A percentile compares a stretch with the other conserved stretches of the same genome.
phyloP scores from a whole-genome alignment of 2,888 invertebrate species.

The Phyllotreta cruciferae region DNA sequence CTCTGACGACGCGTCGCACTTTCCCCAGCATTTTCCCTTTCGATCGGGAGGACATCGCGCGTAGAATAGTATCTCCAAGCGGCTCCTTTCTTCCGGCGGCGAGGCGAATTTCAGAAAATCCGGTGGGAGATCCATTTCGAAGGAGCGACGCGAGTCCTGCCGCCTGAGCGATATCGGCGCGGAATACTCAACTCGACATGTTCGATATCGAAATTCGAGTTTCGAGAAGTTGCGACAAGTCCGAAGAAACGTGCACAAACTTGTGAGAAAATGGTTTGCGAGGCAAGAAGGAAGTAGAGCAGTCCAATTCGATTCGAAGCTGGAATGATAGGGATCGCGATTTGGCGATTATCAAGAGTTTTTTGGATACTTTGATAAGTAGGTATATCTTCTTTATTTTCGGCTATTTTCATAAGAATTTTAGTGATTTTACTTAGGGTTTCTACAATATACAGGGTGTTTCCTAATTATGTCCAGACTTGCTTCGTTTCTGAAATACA shows the following conservation, averaged over 20 bases:
- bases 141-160: slow-evolving; percentile 38
- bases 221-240: slow-evolving; percentile 36
- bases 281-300: background rate
- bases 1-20: slow-evolving; percentile 39
- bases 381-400: too few species aligned
- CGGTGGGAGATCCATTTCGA: slow-evolving; percentile 39
- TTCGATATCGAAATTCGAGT: slow-evolving; percentile 18
- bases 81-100: slow-evolving; percentile 28
- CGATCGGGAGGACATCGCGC: slow-evolving; percentile 41
- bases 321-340: too few species aligned
- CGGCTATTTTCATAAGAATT: too few species aligned
- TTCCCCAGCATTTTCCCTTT: slow-evolving; percentile 41
- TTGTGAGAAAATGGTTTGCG: background rate
- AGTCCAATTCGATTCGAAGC: too few species aligned
- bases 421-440: too few species aligned
- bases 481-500: too few species aligned
- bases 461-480: too few species aligned
- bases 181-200: slow-evolving; percentile 29
- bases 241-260: slow-evolving; percentile 14
- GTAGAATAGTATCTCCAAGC: slow-evolving; percentile 33
- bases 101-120: slow-evolving; percentile 24
- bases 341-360: too few species aligned
- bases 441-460: too few species aligned
- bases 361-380: too few species aligned
- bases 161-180: slow-evolving; percentile 26